phyloP scores from a whole-genome alignment of 2,797 vertebrate species.

The Glossophaga mutica region DNA sequence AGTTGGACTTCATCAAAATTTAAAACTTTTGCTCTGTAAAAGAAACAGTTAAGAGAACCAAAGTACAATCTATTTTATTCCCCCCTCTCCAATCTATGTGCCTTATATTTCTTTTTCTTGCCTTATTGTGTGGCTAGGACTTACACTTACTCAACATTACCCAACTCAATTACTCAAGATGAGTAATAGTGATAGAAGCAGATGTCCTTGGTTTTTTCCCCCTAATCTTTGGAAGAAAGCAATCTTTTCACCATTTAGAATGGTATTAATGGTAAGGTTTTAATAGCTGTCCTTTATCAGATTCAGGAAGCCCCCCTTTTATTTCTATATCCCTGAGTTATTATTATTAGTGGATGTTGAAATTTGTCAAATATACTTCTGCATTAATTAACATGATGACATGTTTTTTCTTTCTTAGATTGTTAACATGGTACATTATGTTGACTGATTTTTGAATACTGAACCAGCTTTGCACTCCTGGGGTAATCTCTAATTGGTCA shows the following conservation, averaged over 20 bases:
- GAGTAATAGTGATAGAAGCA: not conserved
- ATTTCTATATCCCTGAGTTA: not conserved
- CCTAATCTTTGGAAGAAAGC: not conserved
- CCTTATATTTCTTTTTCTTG: not conserved
- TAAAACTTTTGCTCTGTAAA: not conserved
- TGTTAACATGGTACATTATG: not conserved
- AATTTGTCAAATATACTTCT: not conserved
- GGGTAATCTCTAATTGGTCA: too few species aligned
- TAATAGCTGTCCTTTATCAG: not conserved
- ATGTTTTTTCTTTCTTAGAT: not conserved
- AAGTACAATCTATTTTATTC: not conserved
- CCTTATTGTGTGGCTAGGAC: not conserved
- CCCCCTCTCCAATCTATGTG: not conserved
- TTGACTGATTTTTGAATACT: not conserved
- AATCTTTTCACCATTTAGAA: not conserved
- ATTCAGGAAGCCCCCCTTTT: not conserved
- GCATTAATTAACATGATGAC: not conserved
- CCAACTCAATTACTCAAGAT: too few species aligned
- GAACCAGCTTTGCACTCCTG: too few species aligned
- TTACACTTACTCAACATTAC: not conserved
- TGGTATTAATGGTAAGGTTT: not conserved
- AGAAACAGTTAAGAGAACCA: not conserved
- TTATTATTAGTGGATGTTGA: not conserved
- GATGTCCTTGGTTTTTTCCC: not conserved
- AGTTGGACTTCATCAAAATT: not conserved